A percentile compares a stretch with the other conserved stretches of the same genome.
phyloP scores from a whole-genome alignment of 2,113 vertebrate genomes.

The Guaruba guarouba region DNA sequence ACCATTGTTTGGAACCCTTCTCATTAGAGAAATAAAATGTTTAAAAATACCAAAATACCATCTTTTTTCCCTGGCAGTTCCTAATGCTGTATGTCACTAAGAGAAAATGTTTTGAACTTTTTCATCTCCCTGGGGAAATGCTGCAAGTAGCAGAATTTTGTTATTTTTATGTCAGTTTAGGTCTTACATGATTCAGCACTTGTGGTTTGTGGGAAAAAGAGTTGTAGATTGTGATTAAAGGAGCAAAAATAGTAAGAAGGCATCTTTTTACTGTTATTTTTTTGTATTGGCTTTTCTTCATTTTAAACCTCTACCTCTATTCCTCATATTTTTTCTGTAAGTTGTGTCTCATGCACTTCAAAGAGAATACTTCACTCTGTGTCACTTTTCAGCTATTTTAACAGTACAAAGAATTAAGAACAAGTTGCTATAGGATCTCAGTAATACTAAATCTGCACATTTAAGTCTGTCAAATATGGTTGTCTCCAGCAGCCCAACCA shows the following conservation, averaged over 20 bases:
- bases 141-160: slow-evolving; percentile 47
- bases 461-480: neutral
- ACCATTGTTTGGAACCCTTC: neutral
- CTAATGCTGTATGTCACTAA: slow-evolving; percentile 23
- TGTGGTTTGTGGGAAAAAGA: slow-evolving; percentile 47
- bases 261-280: neutral
- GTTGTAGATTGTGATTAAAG: slow-evolving; percentile 48
- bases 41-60: neutral
- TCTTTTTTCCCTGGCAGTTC: neutral
- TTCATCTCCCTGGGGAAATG: slow-evolving; percentile 25
- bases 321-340: neutral
- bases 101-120: slow-evolving; percentile 57
- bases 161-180: slow-evolving; percentile 51
- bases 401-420: neutral
- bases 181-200: slow-evolving; percentile 57
- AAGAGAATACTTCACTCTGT: neutral
- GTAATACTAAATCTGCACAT: neutral
- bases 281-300: neutral
- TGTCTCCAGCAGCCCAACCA: neutral
- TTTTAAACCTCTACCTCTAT: neutral
- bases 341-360: neutral
- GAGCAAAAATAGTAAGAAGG: slow-evolving; percentile 28
- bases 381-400: neutral
- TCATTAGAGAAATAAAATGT: slow-evolving; percentile 4
- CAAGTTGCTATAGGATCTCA: neutral